These are phyloP conservation scores for Seriola rivoliana DNA, from an alignment of 2,113 vertebrate genomes.

Conservation along the genomic window DNA sequence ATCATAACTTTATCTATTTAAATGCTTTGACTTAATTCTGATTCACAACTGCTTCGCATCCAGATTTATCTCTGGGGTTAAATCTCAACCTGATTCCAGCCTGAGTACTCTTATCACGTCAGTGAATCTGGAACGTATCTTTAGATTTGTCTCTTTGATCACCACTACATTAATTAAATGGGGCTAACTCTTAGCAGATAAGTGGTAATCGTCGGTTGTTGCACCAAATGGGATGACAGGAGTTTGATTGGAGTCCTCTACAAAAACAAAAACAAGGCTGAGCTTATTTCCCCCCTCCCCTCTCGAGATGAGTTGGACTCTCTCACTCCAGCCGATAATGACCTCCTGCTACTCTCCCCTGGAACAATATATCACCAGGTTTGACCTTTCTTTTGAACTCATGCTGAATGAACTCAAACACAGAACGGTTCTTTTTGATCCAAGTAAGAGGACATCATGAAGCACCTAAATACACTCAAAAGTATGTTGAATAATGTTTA, in stretches of 20 bases:
- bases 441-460: slow-evolving; percentile 64
- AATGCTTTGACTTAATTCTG: slow-evolving; percentile 48
- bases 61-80: slow-evolving; percentile 45
- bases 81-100: slow-evolving; percentile 52
- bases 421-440: slow-evolving; percentile 53
- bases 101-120: slow-evolving; percentile 31
- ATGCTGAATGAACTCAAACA: slow-evolving; percentile 70
- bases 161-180: slow-evolving; percentile 25
- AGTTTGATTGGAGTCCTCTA: slow-evolving; percentile 48
- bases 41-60: slow-evolving; percentile 54
- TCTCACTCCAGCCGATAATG: slow-evolving; percentile 54
- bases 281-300: slow-evolving; percentile 1
- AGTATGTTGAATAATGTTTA: slow-evolving; percentile 78
- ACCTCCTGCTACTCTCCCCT: slow-evolving; percentile 64
- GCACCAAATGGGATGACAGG: slow-evolving; percentile 27
- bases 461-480: slow-evolving; percentile 71
- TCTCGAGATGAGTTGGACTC: slow-evolving; percentile 58
- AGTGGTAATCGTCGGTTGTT: slow-evolving; percentile 11
- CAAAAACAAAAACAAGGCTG: slow-evolving; percentile 38
- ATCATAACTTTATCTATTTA: slow-evolving; percentile 65
- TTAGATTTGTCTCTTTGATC: slow-evolving; percentile 55
- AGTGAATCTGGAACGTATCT: slow-evolving; percentile 51
- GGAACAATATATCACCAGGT: slow-evolving; percentile 69
- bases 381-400: slow-evolving; percentile 77
- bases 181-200: slow-evolving; percentile 22